These are phyloP conservation scores for Oligia fasciuncula DNA, from an alignment of 2,888 invertebrate genomes.

Conservation along the genomic window DNA sequence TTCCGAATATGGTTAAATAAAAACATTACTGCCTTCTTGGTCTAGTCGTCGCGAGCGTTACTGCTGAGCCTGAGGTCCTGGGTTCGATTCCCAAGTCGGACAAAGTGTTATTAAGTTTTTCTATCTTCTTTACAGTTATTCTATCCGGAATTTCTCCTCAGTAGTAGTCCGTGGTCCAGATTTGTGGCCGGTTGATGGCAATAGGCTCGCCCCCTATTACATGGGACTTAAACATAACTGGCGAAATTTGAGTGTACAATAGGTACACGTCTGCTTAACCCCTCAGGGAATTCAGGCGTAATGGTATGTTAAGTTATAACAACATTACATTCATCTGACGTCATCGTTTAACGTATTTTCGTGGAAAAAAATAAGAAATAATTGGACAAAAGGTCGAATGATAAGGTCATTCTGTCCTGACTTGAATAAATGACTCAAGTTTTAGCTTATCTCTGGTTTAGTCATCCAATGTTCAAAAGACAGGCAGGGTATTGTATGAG, in stretches of 20 bases:
- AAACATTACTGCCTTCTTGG: background rate
- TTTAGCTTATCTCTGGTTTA: slow-evolving; percentile 32
- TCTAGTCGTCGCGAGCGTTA: background rate
- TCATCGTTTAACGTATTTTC: slow-evolving; percentile 49
- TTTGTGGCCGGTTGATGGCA: background rate
- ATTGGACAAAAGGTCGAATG: slow-evolving; percentile 55
- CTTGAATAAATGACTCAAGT: slow-evolving; percentile 37
- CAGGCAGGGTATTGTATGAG: slow-evolving; percentile 23
- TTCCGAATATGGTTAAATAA: slow-evolving; percentile 25
- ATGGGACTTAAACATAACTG: background rate
- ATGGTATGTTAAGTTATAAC: background rate
- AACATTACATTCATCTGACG: slow-evolving; percentile 37
- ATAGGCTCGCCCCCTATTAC: background rate
- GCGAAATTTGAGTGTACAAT: background rate
- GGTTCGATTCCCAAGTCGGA: background rate
- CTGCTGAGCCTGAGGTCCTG: background rate
- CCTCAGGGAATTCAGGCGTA: background rate
- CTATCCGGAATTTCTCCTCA: background rate
- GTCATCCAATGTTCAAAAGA: slow-evolving; percentile 29
- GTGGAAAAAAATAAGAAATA: slow-evolving; percentile 32
- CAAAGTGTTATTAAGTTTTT: background rate
- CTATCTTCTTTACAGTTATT: too few relatives aligned
- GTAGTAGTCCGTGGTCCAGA: background rate
- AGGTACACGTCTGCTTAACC: background rate
- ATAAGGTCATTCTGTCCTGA: slow-evolving; percentile 38